Base-by-base conservation (phyloP, 2,888 invertebrate species). In the Ophion obscuratus region DNA sequence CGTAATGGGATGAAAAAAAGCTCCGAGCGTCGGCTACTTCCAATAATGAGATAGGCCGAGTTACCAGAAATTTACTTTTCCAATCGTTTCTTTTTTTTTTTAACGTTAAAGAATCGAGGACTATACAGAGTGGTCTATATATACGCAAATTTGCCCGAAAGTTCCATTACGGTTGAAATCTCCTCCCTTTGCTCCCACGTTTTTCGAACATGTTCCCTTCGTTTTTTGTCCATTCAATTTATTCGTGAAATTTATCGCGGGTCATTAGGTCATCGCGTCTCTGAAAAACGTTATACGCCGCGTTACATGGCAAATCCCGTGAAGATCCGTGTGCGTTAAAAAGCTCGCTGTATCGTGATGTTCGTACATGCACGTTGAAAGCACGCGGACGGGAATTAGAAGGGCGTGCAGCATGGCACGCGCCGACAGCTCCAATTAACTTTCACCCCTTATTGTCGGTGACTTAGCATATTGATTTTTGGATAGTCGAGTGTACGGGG, bases 401-500 rank as follows among this genome's bases (percentile, higher is more conserved):
- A 53, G 66, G 66, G 47, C 14, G 53, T 64, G 20, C 24, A 57
- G 53, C 53, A 20, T 53, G 53, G 76, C 66, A 66, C 53, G 53
- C 31, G 47, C 53, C 66, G 36, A 76, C 53, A 66, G 76, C 14
- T 31, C 66, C 66, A 76, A 76, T 76, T 66, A 76, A 76, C 75
- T 75, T 44, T 27, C 31, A 74, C 61, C 57, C 66, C 64, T n/a
- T 10, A 31, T 31, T 66, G 47, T 11, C 53, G 9, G 31, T 76
- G 20, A 76, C 66, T 76, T 66, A 57, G 66, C 62, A 76, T 66
- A 76, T 76, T 76, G 66, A 76, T 76, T 47, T 62, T 20, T 27
- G 11, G 10, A 53, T 47, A 47, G 44, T 27, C 75, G n/a, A 14
- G 36, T 47, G 14, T 47, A 47, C 47, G 47, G 2, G 47, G 7